A percentile compares a stretch with the other conserved stretches of the same genome.
These are phyloP conservation scores for Telmatochromis sp. DNA, from an alignment of 2,113 vertebrate species.

Conservation along the genomic window DNA sequence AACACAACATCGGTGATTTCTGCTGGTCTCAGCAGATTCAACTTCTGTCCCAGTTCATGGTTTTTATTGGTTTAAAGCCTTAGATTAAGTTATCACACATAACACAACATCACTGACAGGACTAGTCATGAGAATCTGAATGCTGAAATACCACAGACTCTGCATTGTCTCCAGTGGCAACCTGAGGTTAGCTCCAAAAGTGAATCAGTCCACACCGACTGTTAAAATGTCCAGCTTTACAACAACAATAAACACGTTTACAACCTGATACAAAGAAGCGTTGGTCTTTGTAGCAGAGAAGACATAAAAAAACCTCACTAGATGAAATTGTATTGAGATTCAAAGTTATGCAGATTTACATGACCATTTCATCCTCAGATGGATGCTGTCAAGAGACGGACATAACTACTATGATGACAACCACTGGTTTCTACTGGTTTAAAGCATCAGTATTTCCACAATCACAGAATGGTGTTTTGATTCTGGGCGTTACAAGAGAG, in stretches of 20 bases:
- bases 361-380: neutral
- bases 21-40: no score
- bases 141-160: neutral
- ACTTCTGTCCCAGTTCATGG: neutral
- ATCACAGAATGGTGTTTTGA: neutral
- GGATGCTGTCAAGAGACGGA: neutral
- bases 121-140: neutral
- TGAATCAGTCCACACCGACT: neutral
- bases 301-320: neutral
- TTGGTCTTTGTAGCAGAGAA: neutral
- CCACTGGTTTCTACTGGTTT: neutral
- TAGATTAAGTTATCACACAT: neutral
- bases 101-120: neutral
- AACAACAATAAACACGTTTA: neutral
- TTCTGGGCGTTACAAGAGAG: neutral
- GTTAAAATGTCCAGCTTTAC: neutral
- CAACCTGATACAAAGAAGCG: neutral
- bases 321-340: neutral
- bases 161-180: neutral
- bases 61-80: neutral
- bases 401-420: neutral
- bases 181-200: neutral
- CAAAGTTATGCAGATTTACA: neutral
- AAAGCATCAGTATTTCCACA: neutral
- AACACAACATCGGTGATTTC: neutral